Evolutionary conservation across 2,888 invertebrate genomes (phyloP).

Genomic region (Rotaria sp.): DNA sequence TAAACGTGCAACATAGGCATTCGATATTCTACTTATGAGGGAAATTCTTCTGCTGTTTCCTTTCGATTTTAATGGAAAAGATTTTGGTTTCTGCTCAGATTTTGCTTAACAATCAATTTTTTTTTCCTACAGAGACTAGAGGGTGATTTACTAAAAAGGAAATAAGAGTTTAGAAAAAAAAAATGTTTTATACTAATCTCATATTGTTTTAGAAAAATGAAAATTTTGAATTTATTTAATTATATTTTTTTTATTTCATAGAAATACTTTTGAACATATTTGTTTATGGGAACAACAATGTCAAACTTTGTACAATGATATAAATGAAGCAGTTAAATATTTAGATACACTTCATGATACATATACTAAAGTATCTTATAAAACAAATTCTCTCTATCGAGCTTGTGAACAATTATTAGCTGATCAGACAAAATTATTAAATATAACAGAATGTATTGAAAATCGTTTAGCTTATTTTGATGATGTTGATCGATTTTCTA

Average conservation of each 20-base stretch:
- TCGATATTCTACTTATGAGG: no score
- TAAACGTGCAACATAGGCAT: no score
- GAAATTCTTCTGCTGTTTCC: no score
- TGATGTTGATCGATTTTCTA: constrained; percentile 71
- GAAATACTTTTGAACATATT: constrained; percentile 1
- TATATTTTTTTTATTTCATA: background rate
- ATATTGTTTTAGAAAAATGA: no score
- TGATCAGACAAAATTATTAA: constrained; percentile 72
- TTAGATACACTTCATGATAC: constrained; percentile 68
- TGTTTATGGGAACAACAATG: constrained; percentile 45
- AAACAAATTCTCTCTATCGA: constrained; percentile 80
- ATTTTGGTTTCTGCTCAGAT: no score
- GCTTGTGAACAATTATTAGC: constrained; percentile 83
- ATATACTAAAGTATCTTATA: constrained; percentile 77
- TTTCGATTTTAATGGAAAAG: no score
- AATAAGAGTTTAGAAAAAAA: no score
- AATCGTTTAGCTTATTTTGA: constrained; percentile 75
- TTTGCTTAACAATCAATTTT: no score
- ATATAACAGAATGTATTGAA: constrained; percentile 71
- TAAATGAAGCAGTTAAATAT: constrained; percentile 66
- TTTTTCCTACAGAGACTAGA: no score
- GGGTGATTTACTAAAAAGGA: no score
- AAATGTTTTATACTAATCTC: no score
- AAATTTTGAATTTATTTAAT: no score
- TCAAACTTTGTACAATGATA: constrained; percentile 58